Base-by-base conservation (phyloP, 2,113 vertebrate genomes). In the Crypturellus undulatus region DNA sequence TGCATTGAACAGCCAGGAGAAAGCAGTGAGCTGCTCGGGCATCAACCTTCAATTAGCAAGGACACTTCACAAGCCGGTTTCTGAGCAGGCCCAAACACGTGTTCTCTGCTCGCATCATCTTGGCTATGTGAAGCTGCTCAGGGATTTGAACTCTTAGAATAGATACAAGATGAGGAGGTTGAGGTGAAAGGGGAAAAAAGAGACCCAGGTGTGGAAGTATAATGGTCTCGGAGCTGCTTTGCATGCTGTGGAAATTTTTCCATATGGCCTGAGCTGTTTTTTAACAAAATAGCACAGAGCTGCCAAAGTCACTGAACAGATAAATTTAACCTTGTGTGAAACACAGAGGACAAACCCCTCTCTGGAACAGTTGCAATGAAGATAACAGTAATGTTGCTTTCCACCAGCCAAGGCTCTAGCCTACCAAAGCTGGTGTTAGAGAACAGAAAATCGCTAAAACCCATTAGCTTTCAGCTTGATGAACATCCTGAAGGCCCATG, bases 261-360 rank as follows among this genome's bases (percentile, higher is more conserved):
- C 89, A 77, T 92, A 81, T 71, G 80, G 76, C 26, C 70, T 68
- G 51, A 45, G 51, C 92, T 81, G 80, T 49, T 89, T 77, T 89
- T 92, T 85, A 85, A 85, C 79, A 77, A 85, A 92, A 92, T 43
- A 81, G 38, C 26, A 52, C 47, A 62, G 84, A 84, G 64, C 84
- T 89, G 84, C 89, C 89, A 77, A 77, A 81, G 64, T 38, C 64
- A 89, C 59, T 26, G 59, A 77, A 43, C 22, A 84, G 80, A 94
- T 91, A 94, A 84, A 91, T 94, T 84, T 89, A 85, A 71, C 52
- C 80, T 85, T 77, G 89, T 77, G 84, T 77, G 84, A 81, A 94
- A 85, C 89, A 91, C 64, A 89, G 75, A 91, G 92, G 89, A 77
- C 52, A 87, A 67, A 75, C 84, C 84, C 81, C 65, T 79, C 91